These are phyloP conservation scores for Phortica variegata DNA, from an alignment of 1,140 invertebrate genomes.

Conservation along the genomic window DNA sequence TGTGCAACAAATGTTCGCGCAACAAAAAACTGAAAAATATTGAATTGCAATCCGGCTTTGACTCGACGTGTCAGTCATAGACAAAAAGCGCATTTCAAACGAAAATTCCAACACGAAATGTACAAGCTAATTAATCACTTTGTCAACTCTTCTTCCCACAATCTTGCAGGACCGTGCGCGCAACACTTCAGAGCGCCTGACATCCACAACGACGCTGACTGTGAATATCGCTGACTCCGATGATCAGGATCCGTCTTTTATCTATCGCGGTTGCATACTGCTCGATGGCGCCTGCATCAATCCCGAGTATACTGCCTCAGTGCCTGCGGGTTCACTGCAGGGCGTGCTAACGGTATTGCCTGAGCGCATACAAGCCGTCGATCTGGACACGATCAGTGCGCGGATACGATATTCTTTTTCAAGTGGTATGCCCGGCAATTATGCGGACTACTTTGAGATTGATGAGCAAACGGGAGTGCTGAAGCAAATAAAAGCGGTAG, in stretches of 20 bases:
- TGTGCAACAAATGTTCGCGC: too few species aligned
- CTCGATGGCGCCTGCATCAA: constrained; percentile 79
- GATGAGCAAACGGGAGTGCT: constrained; percentile 77
- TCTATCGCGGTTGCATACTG: constrained; percentile 78
- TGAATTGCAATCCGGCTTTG: too few species aligned
- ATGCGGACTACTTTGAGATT: constrained; percentile 80
- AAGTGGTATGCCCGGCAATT: constrained; percentile 73
- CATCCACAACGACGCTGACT: constrained; percentile 80
- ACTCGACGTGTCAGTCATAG: neutral
- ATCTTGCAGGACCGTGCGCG: constrained; percentile 75
- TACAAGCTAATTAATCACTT: constrained; percentile 1
- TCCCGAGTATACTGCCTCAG: constrained; percentile 77
- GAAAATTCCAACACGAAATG: neutral
- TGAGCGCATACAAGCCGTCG: constrained; percentile 84
- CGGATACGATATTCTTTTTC: constrained; percentile 79
- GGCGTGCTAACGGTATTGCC: constrained; percentile 81
- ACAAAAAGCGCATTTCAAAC: too few species aligned
- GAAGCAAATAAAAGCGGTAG: constrained; percentile 76
- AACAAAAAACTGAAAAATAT: too few species aligned
- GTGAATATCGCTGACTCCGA: constrained; percentile 86
- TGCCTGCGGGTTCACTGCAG: constrained; percentile 76
- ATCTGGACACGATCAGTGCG: constrained; percentile 83
- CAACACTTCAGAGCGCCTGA: constrained; percentile 71
- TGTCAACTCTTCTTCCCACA: constrained; percentile 11
- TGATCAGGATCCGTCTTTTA: constrained; percentile 84